Evolutionary conservation across 1,140 invertebrate genomes (phyloP).

Genomic region (Coenobita brevimanus): DNA sequence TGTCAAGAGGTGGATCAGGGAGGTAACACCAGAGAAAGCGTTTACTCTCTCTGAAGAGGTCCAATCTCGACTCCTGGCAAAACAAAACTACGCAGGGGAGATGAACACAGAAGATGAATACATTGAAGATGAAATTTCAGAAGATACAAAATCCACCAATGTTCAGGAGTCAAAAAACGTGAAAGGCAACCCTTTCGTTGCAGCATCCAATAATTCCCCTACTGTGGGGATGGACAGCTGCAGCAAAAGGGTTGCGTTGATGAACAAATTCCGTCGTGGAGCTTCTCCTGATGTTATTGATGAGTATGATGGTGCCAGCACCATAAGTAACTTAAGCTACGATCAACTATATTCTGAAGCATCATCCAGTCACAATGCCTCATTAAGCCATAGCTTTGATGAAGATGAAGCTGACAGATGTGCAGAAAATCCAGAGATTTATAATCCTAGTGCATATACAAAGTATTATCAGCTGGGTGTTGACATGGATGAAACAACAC

Average conservation of each 20-base stretch:
- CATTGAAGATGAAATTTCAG: slow-evolving; percentile 56
- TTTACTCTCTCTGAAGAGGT: slow-evolving; percentile 60
- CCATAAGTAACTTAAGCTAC: slow-evolving; percentile 60
- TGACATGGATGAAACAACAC: slow-evolving; percentile 61
- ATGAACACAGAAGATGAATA: slow-evolving; percentile 60
- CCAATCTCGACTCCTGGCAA: slow-evolving; percentile 40
- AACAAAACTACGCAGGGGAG: slow-evolving; percentile 11
- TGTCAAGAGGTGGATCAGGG: slow-evolving; percentile 69
- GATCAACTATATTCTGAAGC: slow-evolving; percentile 61
- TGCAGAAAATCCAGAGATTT: slow-evolving; percentile 52
- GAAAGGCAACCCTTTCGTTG: slow-evolving; percentile 70
- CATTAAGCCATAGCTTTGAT: slow-evolving; percentile 57
- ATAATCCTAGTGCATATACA: slow-evolving; percentile 55
- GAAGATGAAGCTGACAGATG: slow-evolving; percentile 52
- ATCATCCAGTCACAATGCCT: slow-evolving; percentile 59
- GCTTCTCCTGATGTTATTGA: slow-evolving; percentile 60
- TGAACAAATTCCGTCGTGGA: slow-evolving; percentile 28
- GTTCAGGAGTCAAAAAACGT: slow-evolving; percentile 69
- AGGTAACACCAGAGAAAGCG: slow-evolving; percentile 69
- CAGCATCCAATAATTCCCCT: slow-evolving; percentile 65
- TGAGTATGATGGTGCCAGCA: slow-evolving; percentile 62
- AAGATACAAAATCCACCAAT: slow-evolving; percentile 23
- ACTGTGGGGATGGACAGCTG: slow-evolving; percentile 38
- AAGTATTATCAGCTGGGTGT: slow-evolving; percentile 64
- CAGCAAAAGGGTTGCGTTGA: slow-evolving; percentile 69